phyloP scores from a whole-genome alignment of 1,140 invertebrate genomes.

The Drosophila lowei region DNA sequence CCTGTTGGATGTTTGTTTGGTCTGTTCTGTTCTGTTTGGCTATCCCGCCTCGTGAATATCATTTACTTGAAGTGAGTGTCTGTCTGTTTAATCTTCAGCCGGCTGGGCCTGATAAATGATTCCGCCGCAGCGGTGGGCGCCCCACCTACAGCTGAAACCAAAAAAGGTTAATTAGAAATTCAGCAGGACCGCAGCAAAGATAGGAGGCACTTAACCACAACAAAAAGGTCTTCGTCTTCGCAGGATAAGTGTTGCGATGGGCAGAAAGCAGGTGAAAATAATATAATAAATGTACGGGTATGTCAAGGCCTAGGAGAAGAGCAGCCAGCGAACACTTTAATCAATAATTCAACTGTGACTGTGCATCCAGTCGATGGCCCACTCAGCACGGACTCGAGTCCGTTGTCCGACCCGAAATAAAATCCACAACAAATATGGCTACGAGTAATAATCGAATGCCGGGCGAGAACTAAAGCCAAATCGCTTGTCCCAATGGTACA shows the following conservation, averaged over 20 bases:
- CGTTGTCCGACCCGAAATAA: conserved; percentile 58
- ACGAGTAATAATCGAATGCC: conserved; percentile 62
- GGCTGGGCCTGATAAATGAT: conserved; percentile 23
- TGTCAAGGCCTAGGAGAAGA: conserved; percentile 2
- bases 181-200: conserved; percentile 40
- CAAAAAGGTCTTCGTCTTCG: conserved; percentile 27
- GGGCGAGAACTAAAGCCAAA: conserved; percentile 26
- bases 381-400: conserved; percentile 25
- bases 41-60: conserved; percentile 24
- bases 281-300: conserved; percentile 38
- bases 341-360: conserved; percentile 67
- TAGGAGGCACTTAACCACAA: conserved; percentile 55
- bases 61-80: conserved; percentile 12
- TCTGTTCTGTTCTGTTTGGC: conserved; percentile 36
- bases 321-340: conserved; percentile 39
- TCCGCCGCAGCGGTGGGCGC: conserved; percentile 7
- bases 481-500: conserved; percentile 28
- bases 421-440: conserved; percentile 60
- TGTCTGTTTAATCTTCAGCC: conserved; percentile 4
- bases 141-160: conserved; percentile 20
- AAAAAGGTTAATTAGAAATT: conserved; percentile 71
- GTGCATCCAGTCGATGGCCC: too few relatives aligned
- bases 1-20: conserved; percentile 34
- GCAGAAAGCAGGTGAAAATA: conserved; percentile 31
- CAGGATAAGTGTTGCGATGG: conserved; percentile 12